Evolutionary conservation across 2,888 invertebrate genomes (phyloP).

Genomic region (Caenorhabditis sp.): DNA sequence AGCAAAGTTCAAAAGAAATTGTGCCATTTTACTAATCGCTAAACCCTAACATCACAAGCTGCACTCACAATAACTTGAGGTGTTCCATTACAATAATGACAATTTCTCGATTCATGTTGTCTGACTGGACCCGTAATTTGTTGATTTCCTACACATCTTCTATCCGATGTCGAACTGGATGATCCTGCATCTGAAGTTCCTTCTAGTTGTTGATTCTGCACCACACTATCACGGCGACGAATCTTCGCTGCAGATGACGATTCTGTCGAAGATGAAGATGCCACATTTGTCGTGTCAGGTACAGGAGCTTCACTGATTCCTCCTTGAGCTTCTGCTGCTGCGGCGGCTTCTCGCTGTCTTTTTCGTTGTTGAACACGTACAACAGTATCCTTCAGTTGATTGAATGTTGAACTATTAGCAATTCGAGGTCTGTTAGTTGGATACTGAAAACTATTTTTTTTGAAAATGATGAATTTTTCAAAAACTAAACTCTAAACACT

Average conservation of each 20-base stretch:
- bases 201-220: too few relatives aligned
- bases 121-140: constrained; percentile 8
- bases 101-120: constrained; percentile 6
- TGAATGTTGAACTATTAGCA: neutral
- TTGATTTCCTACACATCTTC: neutral
- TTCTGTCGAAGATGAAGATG: neutral
- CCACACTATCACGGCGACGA: neutral
- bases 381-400: constrained; percentile 7
- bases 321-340: neutral
- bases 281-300: neutral
- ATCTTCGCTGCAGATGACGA: neutral
- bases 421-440: neutral
- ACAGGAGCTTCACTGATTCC: too few relatives aligned
- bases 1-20: too few relatives aligned
- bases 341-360: neutral
- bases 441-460: constrained; percentile 1
- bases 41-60: too few relatives aligned
- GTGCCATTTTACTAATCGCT: too few relatives aligned
- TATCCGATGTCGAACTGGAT: neutral
- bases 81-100: neutral
- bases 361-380: constrained; percentile 7
- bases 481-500: too few relatives aligned
- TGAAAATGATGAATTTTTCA: neutral
- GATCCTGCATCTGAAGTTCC: neutral
- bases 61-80: neutral